Base-by-base conservation (phyloP, 2,797 vertebrate genomes). In the Cyclopterus lumpus region DNA sequence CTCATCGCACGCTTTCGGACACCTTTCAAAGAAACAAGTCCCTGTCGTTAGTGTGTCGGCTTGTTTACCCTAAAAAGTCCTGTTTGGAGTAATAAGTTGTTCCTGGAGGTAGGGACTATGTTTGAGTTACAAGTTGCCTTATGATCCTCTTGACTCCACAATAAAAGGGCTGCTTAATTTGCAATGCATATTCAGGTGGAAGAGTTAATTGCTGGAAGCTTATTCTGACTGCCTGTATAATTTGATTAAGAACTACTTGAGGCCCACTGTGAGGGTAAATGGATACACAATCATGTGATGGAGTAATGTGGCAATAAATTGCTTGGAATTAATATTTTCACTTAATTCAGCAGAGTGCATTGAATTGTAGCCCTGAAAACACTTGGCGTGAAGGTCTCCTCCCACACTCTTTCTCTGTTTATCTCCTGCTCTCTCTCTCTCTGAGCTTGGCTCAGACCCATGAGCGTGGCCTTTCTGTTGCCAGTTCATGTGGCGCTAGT, bases 171-270 rank as follows among this genome's bases (percentile, higher is more conserved):
- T 89, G 87, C 42, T 60, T 92, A 87, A 95, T 94, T 91, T 91
- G 83, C 88, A 85, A 84, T 86, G 83, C 92, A 92, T 89, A 83
- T 90, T 93, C 87, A 93, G 91, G 92, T 93, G 84, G 87, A 93
- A 90, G 89, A 90, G 86, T 93, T 92, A 90, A 94, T 93, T 92
- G 93, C 91, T 93, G 88, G 87, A 88, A 88, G 87, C 91, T 92
- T 86, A 85, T 86, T 92, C 86, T 85, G 89, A 88, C 88, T 90
- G 92, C 90, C 81, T 92, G 84, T 90, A 87, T 94, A 91, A 92
- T 94, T 94, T 93, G 84, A 93, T 93, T 93, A 94, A 92, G 89
- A 93, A 91, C 87, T 91, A 90, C 92, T 95, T 84, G 75, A 92
- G 72, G 77, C 89, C 89, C 80, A 90, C 90, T 92, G 89, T 73